Evolutionary conservation across 2,888 invertebrate genomes (phyloP), one percentile per base, ranked within the genome.

Genomic region (Apocheima hispidaria): DNA sequence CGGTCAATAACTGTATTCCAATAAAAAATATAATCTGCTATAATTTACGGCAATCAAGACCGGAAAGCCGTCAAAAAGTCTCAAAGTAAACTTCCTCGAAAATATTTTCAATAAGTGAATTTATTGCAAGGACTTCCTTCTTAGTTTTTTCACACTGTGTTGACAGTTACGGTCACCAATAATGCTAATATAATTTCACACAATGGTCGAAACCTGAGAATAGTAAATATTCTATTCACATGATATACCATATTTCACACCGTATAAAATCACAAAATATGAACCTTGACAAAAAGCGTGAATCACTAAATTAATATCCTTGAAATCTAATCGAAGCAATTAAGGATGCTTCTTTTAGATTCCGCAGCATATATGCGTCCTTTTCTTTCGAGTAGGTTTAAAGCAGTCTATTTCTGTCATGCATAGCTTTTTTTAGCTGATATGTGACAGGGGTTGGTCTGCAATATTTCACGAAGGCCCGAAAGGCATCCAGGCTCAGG

Each of bases 291-390:
- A 84, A 80, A 83, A 80, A 71, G 84, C 84, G 85, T 88, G 90
- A 90, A 88, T 90, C 84, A 86, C 84, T 82, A 82, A 85, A 90
- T 91, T 92, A 92, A 91, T 90, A 91, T 88, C 88, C 92, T 92
- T 90, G 90, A 90, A 92, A 92, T 91, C 84, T 86, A 90, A 92
- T 92, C 91, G 87, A 86, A 80, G 85, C 90, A 90, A 92, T 92
- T 92, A 91, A 86, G 81, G 81, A 86, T 81, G 85, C 79, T 85
- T 83, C 77, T 83, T 87, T 84, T 74, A 78, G 74, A 73, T 77
- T 65, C 70, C 71, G 63, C 67, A 65, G 43, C 60, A 60, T 69
- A 46, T 35, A 10, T 21, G 50, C 58, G 48, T 68, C 70, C 26
- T 57, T 52, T 59, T 63, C 57, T 59, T 5, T 21, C 53, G 18